phyloP scores from a whole-genome alignment of 1,140 invertebrate genomes.

The Patella vulgata region DNA sequence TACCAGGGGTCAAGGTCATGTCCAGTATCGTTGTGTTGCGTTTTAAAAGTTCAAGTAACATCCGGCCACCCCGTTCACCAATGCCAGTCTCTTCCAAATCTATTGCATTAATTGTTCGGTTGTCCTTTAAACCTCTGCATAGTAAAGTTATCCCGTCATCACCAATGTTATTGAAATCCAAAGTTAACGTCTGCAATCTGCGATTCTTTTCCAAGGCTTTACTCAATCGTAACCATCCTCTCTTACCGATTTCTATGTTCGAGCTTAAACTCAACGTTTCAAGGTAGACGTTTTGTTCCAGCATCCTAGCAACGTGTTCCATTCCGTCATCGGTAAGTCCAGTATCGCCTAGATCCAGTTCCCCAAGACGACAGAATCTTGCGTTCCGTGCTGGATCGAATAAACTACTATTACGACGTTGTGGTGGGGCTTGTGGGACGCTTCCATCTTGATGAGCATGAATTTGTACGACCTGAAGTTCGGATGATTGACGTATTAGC shows the following conservation, averaged over 20 bases:
- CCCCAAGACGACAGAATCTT: constrained; percentile 25
- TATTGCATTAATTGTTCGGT: constrained; percentile 35
- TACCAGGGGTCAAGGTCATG: constrained; percentile 44
- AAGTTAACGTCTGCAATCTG: constrained; percentile 30
- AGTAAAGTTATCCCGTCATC: constrained; percentile 43
- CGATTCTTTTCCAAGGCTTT: constrained; percentile 44
- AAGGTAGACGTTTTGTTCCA: constrained; percentile 34
- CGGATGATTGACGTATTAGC: background rate
- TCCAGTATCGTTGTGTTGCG: constrained; percentile 46
- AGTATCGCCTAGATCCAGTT: constrained; percentile 40
- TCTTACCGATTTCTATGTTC: constrained; percentile 29
- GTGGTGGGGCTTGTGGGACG: background rate
- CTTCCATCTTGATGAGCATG: constrained; percentile 11
- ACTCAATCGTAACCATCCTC: constrained; percentile 43
- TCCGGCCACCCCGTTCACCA: constrained; percentile 35
- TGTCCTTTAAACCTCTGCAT: constrained; percentile 33
- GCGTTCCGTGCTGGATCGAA: background rate
- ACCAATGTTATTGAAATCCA: constrained; percentile 46
- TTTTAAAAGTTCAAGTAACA: constrained; percentile 44
- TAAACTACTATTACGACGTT: background rate
- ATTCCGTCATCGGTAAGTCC: constrained; percentile 32
- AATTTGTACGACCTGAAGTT: background rate
- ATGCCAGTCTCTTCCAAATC: constrained; percentile 45
- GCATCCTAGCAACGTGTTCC: constrained; percentile 20
- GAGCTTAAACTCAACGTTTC: constrained; percentile 43